Evolutionary conservation across 2,113 vertebrate genomes (phyloP).

Genomic region (Hydrochoerus hydrochaeris): DNA sequence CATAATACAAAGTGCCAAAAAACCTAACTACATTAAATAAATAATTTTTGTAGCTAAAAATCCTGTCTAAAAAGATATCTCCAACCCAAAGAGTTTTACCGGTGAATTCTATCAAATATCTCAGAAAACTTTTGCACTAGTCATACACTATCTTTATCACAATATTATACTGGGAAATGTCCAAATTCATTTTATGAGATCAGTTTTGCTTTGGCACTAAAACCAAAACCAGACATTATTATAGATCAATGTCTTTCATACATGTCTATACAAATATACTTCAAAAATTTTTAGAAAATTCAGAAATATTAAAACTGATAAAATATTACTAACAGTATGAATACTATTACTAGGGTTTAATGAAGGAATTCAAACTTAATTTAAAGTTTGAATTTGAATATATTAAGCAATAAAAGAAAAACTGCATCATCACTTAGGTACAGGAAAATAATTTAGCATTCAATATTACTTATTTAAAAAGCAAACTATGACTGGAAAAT

Average conservation of each 20-base stretch:
- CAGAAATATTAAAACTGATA: neutral
- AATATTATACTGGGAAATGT: slow-evolving; percentile 4
- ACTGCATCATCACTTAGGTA: neutral
- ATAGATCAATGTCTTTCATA: neutral
- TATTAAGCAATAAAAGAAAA: neutral
- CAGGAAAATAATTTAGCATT: neutral
- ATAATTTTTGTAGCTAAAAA: neutral
- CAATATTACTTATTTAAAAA: neutral
- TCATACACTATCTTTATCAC: neutral
- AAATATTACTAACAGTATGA: slow-evolving; percentile 20
- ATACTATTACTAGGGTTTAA: neutral
- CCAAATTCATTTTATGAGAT: neutral
- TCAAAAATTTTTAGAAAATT: neutral
- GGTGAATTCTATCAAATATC: slow-evolving; percentile 29
- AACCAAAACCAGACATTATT: neutral
- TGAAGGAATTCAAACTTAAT: neutral
- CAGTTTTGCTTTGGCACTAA: neutral
- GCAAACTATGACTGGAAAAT: neutral
- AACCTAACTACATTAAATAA: neutral
- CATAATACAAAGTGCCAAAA: neutral
- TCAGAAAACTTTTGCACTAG: neutral
- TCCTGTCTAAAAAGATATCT: neutral
- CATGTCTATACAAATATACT: neutral
- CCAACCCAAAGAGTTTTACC: neutral
- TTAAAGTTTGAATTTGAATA: neutral